Evolutionary conservation across 2,113 vertebrate genomes (phyloP), one percentile per base, ranked within the genome.

Genomic region (Atractosteus spatula): DNA sequence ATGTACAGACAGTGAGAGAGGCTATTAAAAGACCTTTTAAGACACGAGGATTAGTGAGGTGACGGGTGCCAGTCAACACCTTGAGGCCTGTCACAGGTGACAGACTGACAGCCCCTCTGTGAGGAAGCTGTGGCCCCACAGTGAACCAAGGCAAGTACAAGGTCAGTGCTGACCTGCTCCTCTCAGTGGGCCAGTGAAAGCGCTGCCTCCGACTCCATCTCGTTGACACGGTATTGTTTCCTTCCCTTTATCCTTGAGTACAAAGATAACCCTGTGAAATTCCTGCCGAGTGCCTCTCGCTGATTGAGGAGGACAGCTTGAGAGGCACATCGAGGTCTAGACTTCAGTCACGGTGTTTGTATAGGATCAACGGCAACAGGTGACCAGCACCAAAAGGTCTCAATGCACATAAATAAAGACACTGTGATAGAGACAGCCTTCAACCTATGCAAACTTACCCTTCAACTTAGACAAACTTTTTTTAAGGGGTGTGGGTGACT

Each of bases 181-280:
- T 29, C 29, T 41, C 66, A 43, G 47, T 12, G 76, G 75, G 72
- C 73, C 72, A 68, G 69, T 64, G 71, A 70, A 8, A 76, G 63
- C 29, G 62, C 43, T 71, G 76, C 66, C 76, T 69, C 70, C 59
- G 16, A 59, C 45, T 69, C 70, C 64, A 45, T 70, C 70, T 73
- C 66, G 65, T 41, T 74, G 70, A 74, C 72, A 74, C 43, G 54
- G 69, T 71, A 77, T 79, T 79, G 77, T 78, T 82, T 77, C 68
- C 76, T 77, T 69, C 55, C 41, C 55, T 70, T 73, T 72, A 74
- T 66, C 77, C 78, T 78, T 77, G 72, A 78, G 77, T 11, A 80
- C 76, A 82, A 82, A 82, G 74, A 82, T 80, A 80, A 76, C 76
- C 75, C 68, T 71, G 70, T 77, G 74, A 78, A 74, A 77, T 76